Conservation (phyloP, 2,888 invertebrate genomes). For the Macrosiphum euphorbiae region DNA sequence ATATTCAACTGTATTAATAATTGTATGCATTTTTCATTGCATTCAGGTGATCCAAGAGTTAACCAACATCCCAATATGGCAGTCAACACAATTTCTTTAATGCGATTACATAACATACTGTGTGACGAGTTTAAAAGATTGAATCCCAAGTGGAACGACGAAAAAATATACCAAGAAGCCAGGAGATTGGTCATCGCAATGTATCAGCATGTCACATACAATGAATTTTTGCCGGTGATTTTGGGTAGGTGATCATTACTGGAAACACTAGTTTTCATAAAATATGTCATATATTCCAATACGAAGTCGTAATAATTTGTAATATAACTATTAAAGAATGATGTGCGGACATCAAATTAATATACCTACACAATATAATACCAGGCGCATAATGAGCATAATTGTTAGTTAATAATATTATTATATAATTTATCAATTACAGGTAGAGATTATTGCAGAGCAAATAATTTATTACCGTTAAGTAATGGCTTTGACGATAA, state of each 20-base stretch:
- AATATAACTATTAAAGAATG: not conserved
- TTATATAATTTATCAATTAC: not conserved
- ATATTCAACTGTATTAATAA: not conserved
- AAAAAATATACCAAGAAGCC: conserved; percentile 79
- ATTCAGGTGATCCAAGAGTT: conserved; percentile 79
- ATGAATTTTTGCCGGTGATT: conserved; percentile 83
- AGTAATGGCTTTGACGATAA: conserved; percentile 75
- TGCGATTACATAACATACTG: conserved; percentile 84
- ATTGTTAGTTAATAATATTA: not conserved
- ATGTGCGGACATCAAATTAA: not conserved
- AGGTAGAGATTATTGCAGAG: conserved; percentile 48
- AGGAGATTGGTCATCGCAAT: conserved; percentile 81
- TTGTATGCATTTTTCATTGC: not conserved
- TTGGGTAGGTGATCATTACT: conserved; percentile 73
- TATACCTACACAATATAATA: no score
- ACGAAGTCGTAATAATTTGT: not conserved
- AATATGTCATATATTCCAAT: not conserved
- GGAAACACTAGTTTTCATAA: not conserved
- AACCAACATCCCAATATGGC: conserved; percentile 83
- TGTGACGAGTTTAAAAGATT: conserved; percentile 75
- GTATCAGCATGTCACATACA: conserved; percentile 83
- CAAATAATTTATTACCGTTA: conserved; percentile 45
- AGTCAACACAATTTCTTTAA: conserved; percentile 79
- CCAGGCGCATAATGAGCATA: not conserved
- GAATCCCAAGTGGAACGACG: conserved; percentile 83